Percentiles rank a stretch among this genome's conserved stretches.
phyloP scores from a whole-genome alignment of 2,113 vertebrate species.

The Pagrus major region DNA sequence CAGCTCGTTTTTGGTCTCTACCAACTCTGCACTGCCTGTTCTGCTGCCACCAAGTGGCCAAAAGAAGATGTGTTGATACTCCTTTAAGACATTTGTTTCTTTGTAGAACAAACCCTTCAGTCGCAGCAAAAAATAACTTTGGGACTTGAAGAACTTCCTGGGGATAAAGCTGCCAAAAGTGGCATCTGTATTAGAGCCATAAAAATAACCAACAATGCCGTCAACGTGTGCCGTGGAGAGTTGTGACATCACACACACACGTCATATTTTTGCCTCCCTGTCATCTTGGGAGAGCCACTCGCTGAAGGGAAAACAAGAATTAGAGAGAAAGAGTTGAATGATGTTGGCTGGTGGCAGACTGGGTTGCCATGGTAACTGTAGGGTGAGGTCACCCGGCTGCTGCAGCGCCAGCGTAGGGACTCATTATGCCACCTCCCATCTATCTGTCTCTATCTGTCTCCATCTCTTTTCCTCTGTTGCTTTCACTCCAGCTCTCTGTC shows the following conservation, averaged over 20 bases:
- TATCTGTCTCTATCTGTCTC: slow-evolving; percentile 68
- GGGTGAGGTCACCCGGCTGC: slow-evolving; percentile 80
- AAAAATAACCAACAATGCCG: slow-evolving; percentile 16
- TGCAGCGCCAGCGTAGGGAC: slow-evolving; percentile 67
- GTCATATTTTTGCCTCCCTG: slow-evolving; percentile 39
- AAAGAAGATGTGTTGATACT: neutral
- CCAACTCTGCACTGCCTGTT: no score
- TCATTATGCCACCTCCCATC: slow-evolving; percentile 77
- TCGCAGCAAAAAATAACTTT: neutral
- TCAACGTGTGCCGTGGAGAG: slow-evolving; percentile 4
- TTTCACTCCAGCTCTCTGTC: slow-evolving; percentile 24
- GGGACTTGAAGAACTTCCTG: slow-evolving; percentile 1
- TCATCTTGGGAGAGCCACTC: slow-evolving; percentile 58
- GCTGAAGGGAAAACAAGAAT: slow-evolving; percentile 62
- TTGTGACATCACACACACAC: slow-evolving; percentile 39
- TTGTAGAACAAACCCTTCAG: neutral
- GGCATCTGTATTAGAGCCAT: neutral
- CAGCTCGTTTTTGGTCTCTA: no score
- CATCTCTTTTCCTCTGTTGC: slow-evolving; percentile 31
- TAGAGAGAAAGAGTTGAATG: slow-evolving; percentile 51
- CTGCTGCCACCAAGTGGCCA: neutral
- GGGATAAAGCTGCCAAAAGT: slow-evolving; percentile 19
- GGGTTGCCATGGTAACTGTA: slow-evolving; percentile 80
- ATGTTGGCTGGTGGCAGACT: slow-evolving; percentile 69
- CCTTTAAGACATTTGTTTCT: neutral